Evolutionary conservation across 2,888 invertebrate genomes (phyloP).

Genomic region (Drosophila macrothrix): DNA sequence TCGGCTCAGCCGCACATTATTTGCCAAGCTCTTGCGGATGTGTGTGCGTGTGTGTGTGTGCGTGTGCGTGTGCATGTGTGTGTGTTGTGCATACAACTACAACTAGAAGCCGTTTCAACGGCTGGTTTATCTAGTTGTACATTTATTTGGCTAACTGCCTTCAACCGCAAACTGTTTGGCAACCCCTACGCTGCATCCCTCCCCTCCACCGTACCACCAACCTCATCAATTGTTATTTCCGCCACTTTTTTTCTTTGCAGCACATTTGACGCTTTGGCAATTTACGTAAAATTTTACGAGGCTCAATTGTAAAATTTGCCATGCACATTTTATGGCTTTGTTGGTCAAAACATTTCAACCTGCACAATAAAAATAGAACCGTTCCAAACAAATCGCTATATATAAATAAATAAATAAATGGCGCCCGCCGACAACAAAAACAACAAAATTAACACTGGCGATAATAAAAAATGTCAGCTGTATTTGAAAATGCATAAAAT

Average conservation of each 20-base stretch:
- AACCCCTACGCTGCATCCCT: slow-evolving; percentile 1
- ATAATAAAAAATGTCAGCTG: slow-evolving; percentile 31
- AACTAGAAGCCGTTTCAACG: slow-evolving; percentile 61
- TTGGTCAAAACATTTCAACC: slow-evolving; percentile 58
- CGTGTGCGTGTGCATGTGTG: slow-evolving; percentile 1
- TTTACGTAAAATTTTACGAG: slow-evolving; percentile 69
- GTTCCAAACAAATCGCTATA: slow-evolving; percentile 47
- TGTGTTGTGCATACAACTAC: slow-evolving; percentile 26
- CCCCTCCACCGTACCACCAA: background rate
- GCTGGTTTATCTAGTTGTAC: slow-evolving; percentile 76
- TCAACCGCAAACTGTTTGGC: slow-evolving; percentile 65
- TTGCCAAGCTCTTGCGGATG: slow-evolving; percentile 20
- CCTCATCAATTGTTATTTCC: slow-evolving; percentile 8
- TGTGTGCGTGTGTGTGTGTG: background rate
- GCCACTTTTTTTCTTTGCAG: slow-evolving; percentile 32
- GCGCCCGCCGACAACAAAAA: slow-evolving; percentile 8
- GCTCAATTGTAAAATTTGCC: slow-evolving; percentile 66
- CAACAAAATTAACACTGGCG: slow-evolving; percentile 25
- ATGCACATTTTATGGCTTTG: slow-evolving; percentile 65
- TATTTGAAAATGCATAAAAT: slow-evolving; percentile 52
- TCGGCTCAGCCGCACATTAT: slow-evolving; percentile 53
- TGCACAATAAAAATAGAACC: slow-evolving; percentile 50
- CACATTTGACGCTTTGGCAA: slow-evolving; percentile 53
- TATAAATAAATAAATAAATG: slow-evolving; percentile 58
- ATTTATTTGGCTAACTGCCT: slow-evolving; percentile 80